Conservation (phyloP, 2,113 vertebrate species). For the Speoplatyrhinus poulsoni region DNA sequence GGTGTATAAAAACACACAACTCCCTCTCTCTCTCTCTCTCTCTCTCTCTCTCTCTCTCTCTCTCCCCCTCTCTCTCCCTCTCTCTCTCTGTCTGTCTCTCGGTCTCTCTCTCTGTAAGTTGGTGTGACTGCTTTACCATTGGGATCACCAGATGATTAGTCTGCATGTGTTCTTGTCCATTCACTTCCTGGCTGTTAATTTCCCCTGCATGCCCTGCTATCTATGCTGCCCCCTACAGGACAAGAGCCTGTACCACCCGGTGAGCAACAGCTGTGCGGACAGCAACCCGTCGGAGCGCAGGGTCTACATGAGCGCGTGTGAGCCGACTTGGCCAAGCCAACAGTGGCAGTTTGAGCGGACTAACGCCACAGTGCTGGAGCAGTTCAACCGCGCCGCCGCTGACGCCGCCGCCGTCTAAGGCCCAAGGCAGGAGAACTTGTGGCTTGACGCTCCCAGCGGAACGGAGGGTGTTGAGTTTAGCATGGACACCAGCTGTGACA, state of each 20-base stretch:
- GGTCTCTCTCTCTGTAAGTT: no score
- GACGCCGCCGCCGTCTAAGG: constrained; percentile 5
- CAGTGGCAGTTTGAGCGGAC: constrained; percentile 68
- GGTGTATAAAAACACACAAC: no score
- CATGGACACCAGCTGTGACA: no score
- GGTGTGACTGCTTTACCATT: no score
- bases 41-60: background rate
- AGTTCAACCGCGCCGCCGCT: constrained; percentile 52
- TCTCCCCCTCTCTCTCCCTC: no score
- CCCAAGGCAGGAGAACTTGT: background rate
- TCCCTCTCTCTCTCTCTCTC: background rate
- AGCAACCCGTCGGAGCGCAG: constrained; percentile 50
- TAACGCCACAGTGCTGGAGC: constrained; percentile 67
- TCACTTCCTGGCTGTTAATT: no score
- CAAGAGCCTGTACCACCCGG: constrained; percentile 61
- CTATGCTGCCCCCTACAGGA: constrained; percentile 48
- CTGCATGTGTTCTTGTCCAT: background rate
- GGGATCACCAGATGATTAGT: background rate
- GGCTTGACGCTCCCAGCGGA: no score
- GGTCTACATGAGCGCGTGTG: constrained; percentile 65
- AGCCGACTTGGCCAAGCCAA: constrained; percentile 51
- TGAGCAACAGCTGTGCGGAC: constrained; percentile 71
- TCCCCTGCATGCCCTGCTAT: background rate
- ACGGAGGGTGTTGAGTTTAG: no score
- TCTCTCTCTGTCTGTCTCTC: no score